Evolutionary conservation across 2,113 vertebrate species (phyloP).

Genomic region (Castor canadensis): DNA sequence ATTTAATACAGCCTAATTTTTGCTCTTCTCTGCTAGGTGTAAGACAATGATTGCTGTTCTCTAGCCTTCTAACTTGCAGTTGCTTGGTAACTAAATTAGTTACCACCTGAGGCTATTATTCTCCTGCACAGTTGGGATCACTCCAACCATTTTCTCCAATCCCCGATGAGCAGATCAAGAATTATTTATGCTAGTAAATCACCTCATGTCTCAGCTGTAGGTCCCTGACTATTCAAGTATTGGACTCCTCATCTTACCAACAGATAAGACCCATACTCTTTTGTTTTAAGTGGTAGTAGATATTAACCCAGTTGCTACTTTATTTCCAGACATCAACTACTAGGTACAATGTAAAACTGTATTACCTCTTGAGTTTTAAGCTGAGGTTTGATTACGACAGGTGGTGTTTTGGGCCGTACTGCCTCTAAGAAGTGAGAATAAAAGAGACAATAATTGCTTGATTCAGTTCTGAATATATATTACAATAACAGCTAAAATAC

Average conservation of each 20-base stretch:
- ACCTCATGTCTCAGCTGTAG: neutral
- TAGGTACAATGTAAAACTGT: conserved; percentile 66
- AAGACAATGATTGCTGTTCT: neutral
- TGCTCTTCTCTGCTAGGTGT: neutral
- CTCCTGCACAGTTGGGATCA: neutral
- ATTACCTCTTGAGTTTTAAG: conserved; percentile 91
- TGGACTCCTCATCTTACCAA: neutral
- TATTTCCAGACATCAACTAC: conserved; percentile 57
- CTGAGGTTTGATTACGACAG: conserved; percentile 90
- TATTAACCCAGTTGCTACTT: conserved; percentile 58
- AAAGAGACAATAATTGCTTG: conserved; percentile 74
- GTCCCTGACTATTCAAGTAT: neutral
- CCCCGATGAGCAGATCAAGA: neutral
- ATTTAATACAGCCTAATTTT: neutral
- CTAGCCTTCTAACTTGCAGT: conserved; percentile 18
- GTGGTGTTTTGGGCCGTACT: conserved; percentile 94
- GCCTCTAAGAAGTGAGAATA: conserved; percentile 84
- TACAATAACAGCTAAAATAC: conserved; percentile 57
- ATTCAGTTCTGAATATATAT: conserved; percentile 64
- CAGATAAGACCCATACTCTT: neutral
- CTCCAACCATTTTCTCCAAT: neutral
- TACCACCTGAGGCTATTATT: neutral
- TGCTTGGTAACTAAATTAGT: neutral
- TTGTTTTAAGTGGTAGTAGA: conserved; percentile 19
- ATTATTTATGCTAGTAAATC: neutral